phyloP scores from a whole-genome alignment of 2,113 vertebrate species.

The Pluvialis apricaria region DNA sequence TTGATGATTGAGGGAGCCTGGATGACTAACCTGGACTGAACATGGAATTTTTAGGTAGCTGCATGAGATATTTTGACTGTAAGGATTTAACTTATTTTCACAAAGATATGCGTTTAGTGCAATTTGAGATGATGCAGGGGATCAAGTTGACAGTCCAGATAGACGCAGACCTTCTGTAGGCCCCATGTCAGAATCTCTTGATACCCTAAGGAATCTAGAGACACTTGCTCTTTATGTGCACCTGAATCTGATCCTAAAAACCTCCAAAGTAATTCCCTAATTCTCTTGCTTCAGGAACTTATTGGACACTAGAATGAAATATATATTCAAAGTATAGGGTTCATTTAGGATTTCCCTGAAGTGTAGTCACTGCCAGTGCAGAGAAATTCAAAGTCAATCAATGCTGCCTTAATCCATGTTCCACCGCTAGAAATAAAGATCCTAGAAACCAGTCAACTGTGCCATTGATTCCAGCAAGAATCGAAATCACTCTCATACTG shows the following conservation, averaged over 20 bases:
- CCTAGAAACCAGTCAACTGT: not conserved
- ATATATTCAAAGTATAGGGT: not conserved
- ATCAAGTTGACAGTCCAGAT: not conserved
- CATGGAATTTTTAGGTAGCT: not conserved
- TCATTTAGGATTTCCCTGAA: not conserved
- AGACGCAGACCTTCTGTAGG: not conserved
- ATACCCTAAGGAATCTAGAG: not conserved
- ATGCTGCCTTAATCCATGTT: not conserved
- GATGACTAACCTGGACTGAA: not conserved
- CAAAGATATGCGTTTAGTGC: not conserved
- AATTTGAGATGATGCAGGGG: not conserved
- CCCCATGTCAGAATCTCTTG: not conserved
- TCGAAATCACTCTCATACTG: not conserved
- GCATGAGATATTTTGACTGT: not conserved
- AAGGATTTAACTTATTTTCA: not conserved
- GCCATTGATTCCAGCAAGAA: not conserved
- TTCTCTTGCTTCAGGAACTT: not conserved
- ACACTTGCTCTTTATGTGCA: not conserved
- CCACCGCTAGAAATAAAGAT: not conserved
- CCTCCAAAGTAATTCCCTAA: not conserved
- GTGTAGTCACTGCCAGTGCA: not conserved
- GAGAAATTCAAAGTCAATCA: not conserved
- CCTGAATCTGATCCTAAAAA: not conserved
- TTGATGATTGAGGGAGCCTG: not conserved
- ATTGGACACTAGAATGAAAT: not conserved